Evolutionary conservation across 2,113 vertebrate genomes (phyloP).

Genomic region (Dasypus novemcinctus): DNA sequence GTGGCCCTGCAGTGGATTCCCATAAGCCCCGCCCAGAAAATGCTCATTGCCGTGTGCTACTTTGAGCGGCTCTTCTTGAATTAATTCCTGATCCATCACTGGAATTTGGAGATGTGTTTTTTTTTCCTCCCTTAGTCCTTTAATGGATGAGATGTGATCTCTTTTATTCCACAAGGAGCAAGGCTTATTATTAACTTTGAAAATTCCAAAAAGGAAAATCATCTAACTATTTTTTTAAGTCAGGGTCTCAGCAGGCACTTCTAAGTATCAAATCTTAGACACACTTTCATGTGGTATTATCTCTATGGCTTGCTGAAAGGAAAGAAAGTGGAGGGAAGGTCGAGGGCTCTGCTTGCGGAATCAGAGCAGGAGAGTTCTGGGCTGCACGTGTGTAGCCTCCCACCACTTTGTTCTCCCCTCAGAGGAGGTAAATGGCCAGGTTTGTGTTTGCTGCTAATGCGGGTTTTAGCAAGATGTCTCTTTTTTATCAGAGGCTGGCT

Average conservation of each 20-base stretch:
- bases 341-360: accelerated
- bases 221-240: neutral
- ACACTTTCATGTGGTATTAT: neutral
- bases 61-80: neutral
- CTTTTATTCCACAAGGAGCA: neutral
- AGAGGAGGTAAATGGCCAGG: slow-evolving; percentile 46
- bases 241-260: neutral
- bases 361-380: neutral
- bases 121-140: neutral
- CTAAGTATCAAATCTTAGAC: neutral
- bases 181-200: neutral
- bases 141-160: neutral
- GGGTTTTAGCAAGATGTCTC: slow-evolving; percentile 69
- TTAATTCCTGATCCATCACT: neutral
- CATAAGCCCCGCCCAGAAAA: too few species aligned
- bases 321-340: neutral
- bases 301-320: neutral
- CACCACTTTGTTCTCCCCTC: neutral
- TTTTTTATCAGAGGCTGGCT: slow-evolving; percentile 54
- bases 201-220: neutral
- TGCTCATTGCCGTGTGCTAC: too few species aligned
- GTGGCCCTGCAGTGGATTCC: neutral
- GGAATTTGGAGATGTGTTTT: neutral
- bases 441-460: slow-evolving; percentile 27
- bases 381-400: neutral